Conservation (phyloP, 1,140 invertebrate species). For the Triops longicaudatus region DNA sequence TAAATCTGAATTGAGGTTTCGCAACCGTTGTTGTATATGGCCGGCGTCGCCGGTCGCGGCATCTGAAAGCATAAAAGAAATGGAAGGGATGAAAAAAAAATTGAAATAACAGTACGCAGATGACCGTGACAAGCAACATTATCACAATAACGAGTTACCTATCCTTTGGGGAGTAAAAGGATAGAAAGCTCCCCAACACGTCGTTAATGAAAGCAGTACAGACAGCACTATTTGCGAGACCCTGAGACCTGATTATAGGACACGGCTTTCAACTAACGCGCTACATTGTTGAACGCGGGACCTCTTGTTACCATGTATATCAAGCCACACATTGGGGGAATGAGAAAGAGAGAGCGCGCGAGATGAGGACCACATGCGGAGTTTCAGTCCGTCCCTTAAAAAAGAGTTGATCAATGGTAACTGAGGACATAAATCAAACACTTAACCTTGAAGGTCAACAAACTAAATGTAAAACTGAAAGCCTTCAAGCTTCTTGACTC, state of each 20-base stretch:
- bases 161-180: neutral
- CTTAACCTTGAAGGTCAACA: slow-evolving; percentile 15
- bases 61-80: slow-evolving; percentile 48
- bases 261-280: neutral
- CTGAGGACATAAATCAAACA: slow-evolving; percentile 11
- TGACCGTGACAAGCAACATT: slow-evolving; percentile 3
- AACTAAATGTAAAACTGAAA: slow-evolving; percentile 16
- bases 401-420: slow-evolving; percentile 12
- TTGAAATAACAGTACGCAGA: slow-evolving; percentile 12
- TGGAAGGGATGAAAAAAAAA: neutral
- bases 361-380: neutral
- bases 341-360: too few relatives aligned
- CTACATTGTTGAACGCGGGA: neutral
- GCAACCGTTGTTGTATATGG: slow-evolving; percentile 76
- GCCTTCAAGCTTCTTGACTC: slow-evolving; percentile 1
- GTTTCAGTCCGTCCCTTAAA: slow-evolving; percentile 1
- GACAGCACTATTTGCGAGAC: neutral
- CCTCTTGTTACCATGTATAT: slow-evolving; percentile 10
- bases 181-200: neutral
- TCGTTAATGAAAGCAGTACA: neutral
- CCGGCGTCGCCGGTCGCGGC: slow-evolving; percentile 86
- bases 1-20: slow-evolving; percentile 78
- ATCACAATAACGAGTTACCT: neutral
- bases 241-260: slow-evolving; percentile 1
- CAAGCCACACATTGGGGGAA: neutral